phyloP scores from a whole-genome alignment of 1,140 invertebrate genomes.

The Caenorhabditis elegans region WBcel235 BX284602.5:2913501-2914000 shows the following conservation, averaged over 20 bases:
- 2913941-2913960: too few relatives aligned
- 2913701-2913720: not conserved
- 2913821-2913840: not conserved
- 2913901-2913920: not conserved
- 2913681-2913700: not conserved
- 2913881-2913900: not conserved
- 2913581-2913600: too few relatives aligned
- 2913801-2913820: not conserved
- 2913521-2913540: not conserved
- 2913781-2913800: not conserved
- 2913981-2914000: too few relatives aligned
- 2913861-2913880: not conserved
- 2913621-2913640: not conserved
- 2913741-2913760: not conserved
- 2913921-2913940: slow-evolving; percentile 26
- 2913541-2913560: not conserved
- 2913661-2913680: not conserved
- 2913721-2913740: too few relatives aligned
- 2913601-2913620: not conserved
- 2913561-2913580: too few relatives aligned
- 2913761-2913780: slow-evolving; percentile 10
- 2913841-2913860: not conserved
- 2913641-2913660: not conserved
- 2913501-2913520: too few relatives aligned
- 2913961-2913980: too few relatives aligned